Percentiles rank a stretch among this genome's conserved stretches.
These are phyloP conservation scores for Andrena fulva DNA, from an alignment of 2,888 invertebrate genomes.

Conservation along the genomic window DNA sequence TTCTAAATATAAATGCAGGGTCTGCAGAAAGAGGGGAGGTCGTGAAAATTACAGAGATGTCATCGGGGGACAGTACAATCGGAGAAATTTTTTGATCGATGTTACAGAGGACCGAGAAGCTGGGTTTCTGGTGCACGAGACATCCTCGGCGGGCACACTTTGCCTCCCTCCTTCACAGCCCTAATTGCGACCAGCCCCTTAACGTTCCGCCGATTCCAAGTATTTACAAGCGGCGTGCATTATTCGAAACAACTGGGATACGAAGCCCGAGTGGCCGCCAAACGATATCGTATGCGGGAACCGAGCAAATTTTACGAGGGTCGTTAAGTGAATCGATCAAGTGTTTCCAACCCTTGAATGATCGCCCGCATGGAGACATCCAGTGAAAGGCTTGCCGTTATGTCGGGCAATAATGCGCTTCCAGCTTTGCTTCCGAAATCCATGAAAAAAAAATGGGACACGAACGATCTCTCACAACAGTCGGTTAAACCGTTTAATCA, in stretches of 20 bases:
- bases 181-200: conserved; percentile 32
- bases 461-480: neutral
- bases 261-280: neutral
- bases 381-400: neutral
- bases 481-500: neutral
- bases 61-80: neutral
- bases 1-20: no score
- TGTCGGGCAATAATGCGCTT: neutral
- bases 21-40: no score
- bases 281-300: conserved; percentile 2
- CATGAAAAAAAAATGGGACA: neutral
- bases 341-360: conserved; percentile 31
- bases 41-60: no score
- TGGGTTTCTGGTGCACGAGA: neutral
- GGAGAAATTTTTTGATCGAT: neutral
- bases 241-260: conserved; percentile 19
- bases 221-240: conserved; percentile 23
- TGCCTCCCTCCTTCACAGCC: conserved; percentile 46
- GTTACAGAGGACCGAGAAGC: neutral
- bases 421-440: neutral
- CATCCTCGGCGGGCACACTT: no score
- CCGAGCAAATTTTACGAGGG: conserved; percentile 25
- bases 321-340: conserved; percentile 37
- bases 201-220: neutral
- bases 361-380: conserved; percentile 22